Evolutionary conservation across 92 coral and sea anemone genomes (phyloP).

Genomic region (Blastomussa wellsi): DNA sequence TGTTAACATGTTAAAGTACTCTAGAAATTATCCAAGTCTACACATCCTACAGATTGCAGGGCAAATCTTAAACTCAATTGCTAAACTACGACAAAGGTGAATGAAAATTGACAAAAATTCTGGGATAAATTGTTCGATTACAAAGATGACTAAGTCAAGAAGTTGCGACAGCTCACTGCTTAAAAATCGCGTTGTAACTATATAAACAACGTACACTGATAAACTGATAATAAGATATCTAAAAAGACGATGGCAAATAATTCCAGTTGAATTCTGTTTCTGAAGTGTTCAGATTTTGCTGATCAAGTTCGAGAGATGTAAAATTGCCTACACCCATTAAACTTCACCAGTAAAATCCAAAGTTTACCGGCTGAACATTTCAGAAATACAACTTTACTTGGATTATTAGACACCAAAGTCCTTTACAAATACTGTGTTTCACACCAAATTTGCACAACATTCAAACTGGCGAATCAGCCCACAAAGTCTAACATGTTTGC

Average conservation of each 20-base stretch:
- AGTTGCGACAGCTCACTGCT: not conserved
- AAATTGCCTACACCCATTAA: no score
- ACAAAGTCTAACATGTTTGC: not conserved
- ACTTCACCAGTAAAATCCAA: no score
- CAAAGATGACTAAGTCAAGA: no score
- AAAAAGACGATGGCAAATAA: not conserved
- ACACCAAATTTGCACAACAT: not conserved
- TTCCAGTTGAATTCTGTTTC: not conserved
- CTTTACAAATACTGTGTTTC: not conserved
- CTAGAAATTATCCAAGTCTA: not conserved
- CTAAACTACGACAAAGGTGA: not conserved
- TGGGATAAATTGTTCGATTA: no score
- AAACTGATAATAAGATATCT: no score
- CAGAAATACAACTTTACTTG: no score
- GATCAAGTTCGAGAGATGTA: no score
- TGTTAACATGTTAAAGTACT: no score
- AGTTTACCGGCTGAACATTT: no score
- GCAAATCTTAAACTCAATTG: not conserved
- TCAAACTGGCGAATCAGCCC: not conserved
- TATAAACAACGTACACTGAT: not conserved
- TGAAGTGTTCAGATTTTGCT: not conserved
- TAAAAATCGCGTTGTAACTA: not conserved
- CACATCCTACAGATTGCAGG: no score
- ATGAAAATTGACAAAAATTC: no score
- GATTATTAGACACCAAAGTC: no score